These are phyloP conservation scores for Protobothrops mucrosquamatus DNA, from an alignment of 2,113 vertebrate genomes.

Conservation along the genomic window DNA sequence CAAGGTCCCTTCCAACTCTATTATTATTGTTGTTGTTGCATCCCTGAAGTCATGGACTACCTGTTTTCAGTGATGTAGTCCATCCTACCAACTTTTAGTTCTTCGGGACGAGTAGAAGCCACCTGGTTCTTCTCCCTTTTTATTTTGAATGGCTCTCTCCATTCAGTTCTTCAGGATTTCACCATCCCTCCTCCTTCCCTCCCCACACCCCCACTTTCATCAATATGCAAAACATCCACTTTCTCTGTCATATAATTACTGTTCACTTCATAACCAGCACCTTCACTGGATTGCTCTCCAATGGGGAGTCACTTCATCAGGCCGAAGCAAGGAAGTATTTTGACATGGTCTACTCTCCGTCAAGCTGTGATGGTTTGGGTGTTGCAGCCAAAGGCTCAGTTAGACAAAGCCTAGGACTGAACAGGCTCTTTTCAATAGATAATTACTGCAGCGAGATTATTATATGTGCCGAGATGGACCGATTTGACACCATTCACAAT, in stretches of 20 bases:
- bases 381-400: not conserved
- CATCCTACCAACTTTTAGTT: not conserved
- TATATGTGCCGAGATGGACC: not conserved
- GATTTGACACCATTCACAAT: not conserved
- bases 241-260: constrained; percentile 54
- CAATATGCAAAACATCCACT: constrained; percentile 55
- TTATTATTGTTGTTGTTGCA: no score
- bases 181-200: not conserved
- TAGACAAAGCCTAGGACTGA: constrained; percentile 15
- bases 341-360: constrained; percentile 44
- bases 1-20: no score
- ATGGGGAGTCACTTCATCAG: constrained; percentile 58
- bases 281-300: constrained; percentile 63
- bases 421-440: not conserved
- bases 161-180: constrained; percentile 38
- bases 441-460: not conserved
- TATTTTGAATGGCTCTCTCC: not conserved
- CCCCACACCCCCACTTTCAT: constrained; percentile 29
- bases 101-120: not conserved
- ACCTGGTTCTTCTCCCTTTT: accelerated
- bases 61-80: not conserved
- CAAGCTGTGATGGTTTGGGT: constrained; percentile 51
- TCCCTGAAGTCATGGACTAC: no score
- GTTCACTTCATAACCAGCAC: constrained; percentile 65
- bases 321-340: constrained; percentile 58